Conservation (phyloP, 2,888 invertebrate species). For the Odontomyia ornata region DNA sequence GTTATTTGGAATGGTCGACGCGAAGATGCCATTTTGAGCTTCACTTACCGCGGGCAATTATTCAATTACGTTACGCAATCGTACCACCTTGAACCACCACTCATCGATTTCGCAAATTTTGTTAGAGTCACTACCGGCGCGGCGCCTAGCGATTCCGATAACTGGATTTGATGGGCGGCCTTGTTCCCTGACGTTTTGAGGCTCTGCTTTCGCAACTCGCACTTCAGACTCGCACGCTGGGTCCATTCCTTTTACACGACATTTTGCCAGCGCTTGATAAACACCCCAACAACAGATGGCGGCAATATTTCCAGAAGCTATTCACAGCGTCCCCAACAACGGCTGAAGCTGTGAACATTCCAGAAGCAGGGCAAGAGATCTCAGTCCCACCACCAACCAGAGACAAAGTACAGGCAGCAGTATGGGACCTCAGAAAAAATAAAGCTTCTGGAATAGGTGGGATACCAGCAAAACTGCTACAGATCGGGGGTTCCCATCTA, state of each 20-base stretch:
- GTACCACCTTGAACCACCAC: background rate
- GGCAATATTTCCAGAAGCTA: no score
- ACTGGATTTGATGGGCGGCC: background rate
- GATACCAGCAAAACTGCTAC: no score
- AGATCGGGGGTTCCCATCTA: no score
- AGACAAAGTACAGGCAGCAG: no score
- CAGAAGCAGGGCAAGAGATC: no score
- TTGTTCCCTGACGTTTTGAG: slow-evolving; percentile 6
- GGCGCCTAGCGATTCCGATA: slow-evolving; percentile 16
- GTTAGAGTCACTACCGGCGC: background rate
- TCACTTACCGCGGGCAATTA: slow-evolving; percentile 7
- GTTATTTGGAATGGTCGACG: background rate
- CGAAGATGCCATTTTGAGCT: background rate
- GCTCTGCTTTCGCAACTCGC: slow-evolving; percentile 3
- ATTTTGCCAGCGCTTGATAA: no score
- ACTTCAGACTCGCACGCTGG: slow-evolving; percentile 5
- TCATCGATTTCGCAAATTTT: slow-evolving; percentile 7
- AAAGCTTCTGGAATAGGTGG: no score
- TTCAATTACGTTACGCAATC: slow-evolving; percentile 11
- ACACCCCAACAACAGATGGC: no score
- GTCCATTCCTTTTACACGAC: background rate
- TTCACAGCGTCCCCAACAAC: no score
- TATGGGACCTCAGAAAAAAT: no score
- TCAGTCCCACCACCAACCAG: no score
- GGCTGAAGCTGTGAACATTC: no score